Percentiles rank a stretch among this genome's conserved stretches.
Conservation (phyloP, 2,113 vertebrate species). For the Gopherus flavomarginatus region DNA sequence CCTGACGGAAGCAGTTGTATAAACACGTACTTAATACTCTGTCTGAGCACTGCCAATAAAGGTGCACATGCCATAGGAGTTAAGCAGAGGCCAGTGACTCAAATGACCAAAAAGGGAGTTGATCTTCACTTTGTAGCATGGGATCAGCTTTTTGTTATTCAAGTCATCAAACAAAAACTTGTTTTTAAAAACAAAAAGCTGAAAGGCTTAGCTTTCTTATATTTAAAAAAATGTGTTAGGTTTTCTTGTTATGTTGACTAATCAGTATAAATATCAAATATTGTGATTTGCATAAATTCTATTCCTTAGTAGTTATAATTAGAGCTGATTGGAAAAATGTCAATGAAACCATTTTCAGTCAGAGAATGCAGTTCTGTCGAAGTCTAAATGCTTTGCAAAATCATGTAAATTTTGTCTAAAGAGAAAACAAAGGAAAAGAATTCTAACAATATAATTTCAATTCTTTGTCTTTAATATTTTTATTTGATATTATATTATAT, state of each 20-base stretch:
- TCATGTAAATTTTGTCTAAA: background rate
- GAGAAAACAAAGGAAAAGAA: background rate
- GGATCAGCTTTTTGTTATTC: background rate
- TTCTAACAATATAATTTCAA: background rate
- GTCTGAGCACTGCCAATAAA: too few relatives aligned
- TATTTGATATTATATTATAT: background rate
- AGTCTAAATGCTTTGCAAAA: background rate
- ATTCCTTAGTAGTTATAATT: background rate
- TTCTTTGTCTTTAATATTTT: background rate
- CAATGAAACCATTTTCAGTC: background rate
- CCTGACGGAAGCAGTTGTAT: background rate
- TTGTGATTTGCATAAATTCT: background rate
- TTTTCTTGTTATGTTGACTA: background rate
- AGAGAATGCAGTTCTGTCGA: background rate
- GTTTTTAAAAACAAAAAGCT: background rate
- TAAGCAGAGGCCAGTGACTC: background rate
- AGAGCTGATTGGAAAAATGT: background rate
- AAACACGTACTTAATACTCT: background rate
- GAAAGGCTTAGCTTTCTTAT: background rate
- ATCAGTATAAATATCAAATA: background rate
- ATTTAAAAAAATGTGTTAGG: background rate
- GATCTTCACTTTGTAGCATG: background rate
- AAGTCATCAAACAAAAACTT: background rate
- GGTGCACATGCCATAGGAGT: too few relatives aligned
- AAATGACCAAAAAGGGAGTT: background rate